phyloP scores from a whole-genome alignment of 2,113 vertebrate genomes.

The Coracopsis vasa region DNA sequence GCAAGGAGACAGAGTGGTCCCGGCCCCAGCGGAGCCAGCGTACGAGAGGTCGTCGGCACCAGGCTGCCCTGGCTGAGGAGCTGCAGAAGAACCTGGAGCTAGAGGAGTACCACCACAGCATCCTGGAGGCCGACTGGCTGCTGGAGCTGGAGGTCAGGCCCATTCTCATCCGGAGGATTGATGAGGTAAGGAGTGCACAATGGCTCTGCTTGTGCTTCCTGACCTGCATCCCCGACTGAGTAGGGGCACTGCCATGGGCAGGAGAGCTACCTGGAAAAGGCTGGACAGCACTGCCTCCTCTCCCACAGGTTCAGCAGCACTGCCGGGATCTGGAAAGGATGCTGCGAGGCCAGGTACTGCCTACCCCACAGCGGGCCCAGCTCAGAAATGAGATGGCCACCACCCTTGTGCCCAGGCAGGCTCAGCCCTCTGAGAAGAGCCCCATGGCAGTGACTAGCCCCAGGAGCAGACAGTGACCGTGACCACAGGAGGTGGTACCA shows the following conservation, averaged over 20 bases:
- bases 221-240: rapidly evolving
- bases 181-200: background rate
- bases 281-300: background rate
- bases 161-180: background rate
- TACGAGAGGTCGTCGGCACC: rapidly evolving
- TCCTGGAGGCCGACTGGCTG: constrained; percentile 40
- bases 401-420: rapidly evolving
- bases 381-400: background rate
- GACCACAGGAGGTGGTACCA: background rate
- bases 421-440: background rate
- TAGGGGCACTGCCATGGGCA: rapidly evolving
- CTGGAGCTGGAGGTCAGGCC: constrained; percentile 62
- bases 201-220: rapidly evolving
- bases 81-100: constrained; percentile 35
- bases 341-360: background rate
- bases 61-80: background rate
- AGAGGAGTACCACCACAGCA: constrained; percentile 29
- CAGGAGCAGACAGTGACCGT: background rate
- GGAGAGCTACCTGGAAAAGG: background rate
- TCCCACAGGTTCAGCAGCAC: background rate
- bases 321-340: background rate
- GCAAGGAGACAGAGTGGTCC: background rate
- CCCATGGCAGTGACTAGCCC: background rate
- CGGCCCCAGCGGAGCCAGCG: background rate
- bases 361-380: rapidly evolving